Evolutionary conservation across 2,888 invertebrate species (phyloP).

Genomic region (Tenthredo mesomela): DNA sequence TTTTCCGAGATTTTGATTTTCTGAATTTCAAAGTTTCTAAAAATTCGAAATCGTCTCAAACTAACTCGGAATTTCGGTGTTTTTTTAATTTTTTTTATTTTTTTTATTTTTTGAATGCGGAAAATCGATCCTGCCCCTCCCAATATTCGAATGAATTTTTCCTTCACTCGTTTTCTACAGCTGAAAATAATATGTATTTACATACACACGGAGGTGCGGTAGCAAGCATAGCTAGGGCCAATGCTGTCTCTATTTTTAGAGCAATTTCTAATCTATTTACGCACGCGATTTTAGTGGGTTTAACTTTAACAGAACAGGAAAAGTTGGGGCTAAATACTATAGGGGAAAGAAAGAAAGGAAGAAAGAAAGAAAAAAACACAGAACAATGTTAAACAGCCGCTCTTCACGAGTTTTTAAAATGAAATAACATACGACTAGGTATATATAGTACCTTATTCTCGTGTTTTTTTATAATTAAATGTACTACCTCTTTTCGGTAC

Average conservation of each 20-base stretch:
- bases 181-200: not conserved
- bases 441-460: too few relatives aligned
- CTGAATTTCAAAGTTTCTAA: too few relatives aligned
- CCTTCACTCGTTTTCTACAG: not conserved
- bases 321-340: not conserved
- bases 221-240: not conserved
- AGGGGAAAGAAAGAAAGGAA: too few relatives aligned
- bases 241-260: conserved; percentile 15
- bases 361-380: not conserved
- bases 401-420: not conserved
- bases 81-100: too few relatives aligned
- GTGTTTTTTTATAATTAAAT: not conserved
- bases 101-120: too few relatives aligned
- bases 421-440: not conserved
- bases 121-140: too few relatives aligned
- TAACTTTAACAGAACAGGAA: not conserved
- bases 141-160: not conserved
- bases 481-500: not conserved
- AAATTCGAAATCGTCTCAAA: too few relatives aligned
- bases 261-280: conserved; percentile 33
- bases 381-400: not conserved
- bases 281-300: conserved; percentile 7
- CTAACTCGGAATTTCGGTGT: too few relatives aligned
- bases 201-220: too few relatives aligned
- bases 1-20: too few relatives aligned